phyloP scores from a whole-genome alignment of 2,888 invertebrate genomes.

The Agrotis ipsilon region DNA sequence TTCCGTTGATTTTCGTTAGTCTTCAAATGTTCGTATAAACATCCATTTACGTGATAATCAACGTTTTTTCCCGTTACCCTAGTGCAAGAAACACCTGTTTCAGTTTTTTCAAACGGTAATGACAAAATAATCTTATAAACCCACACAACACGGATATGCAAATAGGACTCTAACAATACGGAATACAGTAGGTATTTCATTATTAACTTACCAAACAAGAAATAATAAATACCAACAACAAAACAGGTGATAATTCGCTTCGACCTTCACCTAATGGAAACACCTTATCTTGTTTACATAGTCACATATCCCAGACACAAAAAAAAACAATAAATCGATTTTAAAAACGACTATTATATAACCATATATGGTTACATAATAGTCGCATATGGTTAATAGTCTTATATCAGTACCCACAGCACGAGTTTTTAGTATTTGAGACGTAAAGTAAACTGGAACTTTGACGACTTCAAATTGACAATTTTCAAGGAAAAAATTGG shows the following conservation, averaged over 20 bases:
- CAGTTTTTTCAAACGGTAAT: not conserved
- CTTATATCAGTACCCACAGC: too few relatives aligned
- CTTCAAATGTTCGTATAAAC: too few relatives aligned
- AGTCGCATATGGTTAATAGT: too few relatives aligned
- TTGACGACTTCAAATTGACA: too few relatives aligned
- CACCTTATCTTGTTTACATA: conserved; percentile 31
- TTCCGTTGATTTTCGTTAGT: too few relatives aligned
- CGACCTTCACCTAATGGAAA: conserved; percentile 33
- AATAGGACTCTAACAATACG: not conserved
- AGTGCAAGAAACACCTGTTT: too few relatives aligned
- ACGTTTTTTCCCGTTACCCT: too few relatives aligned
- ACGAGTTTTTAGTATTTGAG: too few relatives aligned
- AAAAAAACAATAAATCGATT: not conserved
- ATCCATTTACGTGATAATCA: too few relatives aligned
- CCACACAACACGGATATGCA: not conserved
- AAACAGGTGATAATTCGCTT: conserved; percentile 14
- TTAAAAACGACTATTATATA: not conserved
- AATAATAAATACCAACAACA: conserved; percentile 11
- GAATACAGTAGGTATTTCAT: not conserved
- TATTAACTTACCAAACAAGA: not conserved
- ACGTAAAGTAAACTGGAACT: too few relatives aligned
- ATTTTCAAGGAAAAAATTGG: too few relatives aligned
- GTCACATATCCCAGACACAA: conserved; percentile 16
- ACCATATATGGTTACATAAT: not conserved
- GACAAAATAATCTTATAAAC: not conserved